Base-by-base conservation (phyloP, 1,140 invertebrate species). In the Aethina tumida region DNA sequence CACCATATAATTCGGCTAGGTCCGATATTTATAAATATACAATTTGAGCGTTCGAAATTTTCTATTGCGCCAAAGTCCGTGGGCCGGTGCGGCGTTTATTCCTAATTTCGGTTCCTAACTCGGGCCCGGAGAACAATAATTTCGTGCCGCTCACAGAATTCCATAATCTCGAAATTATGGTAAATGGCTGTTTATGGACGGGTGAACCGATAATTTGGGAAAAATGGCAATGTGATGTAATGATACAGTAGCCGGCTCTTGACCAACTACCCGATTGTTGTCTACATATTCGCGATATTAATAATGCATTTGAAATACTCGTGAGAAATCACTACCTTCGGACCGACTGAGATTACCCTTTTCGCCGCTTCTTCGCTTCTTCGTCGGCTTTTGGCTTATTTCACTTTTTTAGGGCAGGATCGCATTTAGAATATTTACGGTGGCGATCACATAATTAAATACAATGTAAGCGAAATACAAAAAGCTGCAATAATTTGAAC, bases 181-280 rank as follows among this genome's bases (percentile, higher is more conserved):
- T 46, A 46, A 46, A 45, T 45, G 38, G 24, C 35, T 41, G 35
- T 32, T 45, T 41, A 45, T n/a, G 15, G 28, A 19, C 22, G 15
- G 31, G 29, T 40, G 24, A 41, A 41, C 44, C 44, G 39, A 29
- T 42, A 41, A 46, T 46, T 46, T 39, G 30, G 35, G 16, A 36
- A 46, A 42, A 46, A 46, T 39, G 35, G 39, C 44, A 37, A 46
- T 37, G 44, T 21, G 39, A 38, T 30, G 35, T 46, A 46, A 46
- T 46, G 35, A 46, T 46, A 46, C 44, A 39, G 44, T 46, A 46
- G 44, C 44, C 31, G 19, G n/a, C n/a, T 19, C 3, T 6, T 15
- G 10, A 28, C 12, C 27, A 15, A 28, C 10, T 8, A 26, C 12
- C 17, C 24, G 21, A 36, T 14, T 18, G 26, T 36, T 36, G 33